These are phyloP conservation scores for Melanotaenia pygmaea DNA, from an alignment of 2,797 vertebrate genomes.

Conservation along the genomic window DNA sequence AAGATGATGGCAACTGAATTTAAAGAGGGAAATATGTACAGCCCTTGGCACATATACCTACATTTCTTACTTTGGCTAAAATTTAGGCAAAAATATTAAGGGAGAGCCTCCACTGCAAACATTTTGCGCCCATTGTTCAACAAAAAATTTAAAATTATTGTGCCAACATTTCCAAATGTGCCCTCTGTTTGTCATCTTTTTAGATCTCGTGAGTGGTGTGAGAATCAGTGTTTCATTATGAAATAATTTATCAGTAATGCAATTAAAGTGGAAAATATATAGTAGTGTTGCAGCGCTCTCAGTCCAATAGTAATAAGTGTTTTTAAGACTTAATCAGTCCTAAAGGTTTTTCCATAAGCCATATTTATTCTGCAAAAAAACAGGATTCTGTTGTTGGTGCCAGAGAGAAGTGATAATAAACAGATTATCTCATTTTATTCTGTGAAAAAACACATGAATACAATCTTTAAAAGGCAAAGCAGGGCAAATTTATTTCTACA, in stretches of 20 bases:
- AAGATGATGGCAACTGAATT: slow-evolving; percentile 20
- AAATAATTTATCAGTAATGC: no score
- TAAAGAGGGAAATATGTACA: slow-evolving; percentile 15
- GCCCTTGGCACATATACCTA: slow-evolving; percentile 35
- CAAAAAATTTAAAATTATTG: no score
- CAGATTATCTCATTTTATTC: background rate
- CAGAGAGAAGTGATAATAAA: background rate
- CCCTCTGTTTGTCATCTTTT: no score
- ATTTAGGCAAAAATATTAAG: slow-evolving; percentile 20
- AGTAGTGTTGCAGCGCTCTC: no score
- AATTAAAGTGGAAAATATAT: no score
- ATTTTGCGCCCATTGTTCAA: no score
- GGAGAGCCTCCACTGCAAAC: no score
- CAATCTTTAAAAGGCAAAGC: background rate
- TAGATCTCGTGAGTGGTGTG: no score
- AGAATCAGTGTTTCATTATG: no score
- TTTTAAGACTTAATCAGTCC: slow-evolving; percentile 7
- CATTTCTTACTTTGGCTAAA: slow-evolving; percentile 27
- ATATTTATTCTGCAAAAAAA: background rate
- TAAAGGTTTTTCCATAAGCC: background rate
- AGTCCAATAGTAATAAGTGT: background rate
- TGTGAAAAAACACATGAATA: slow-evolving; percentile 2
- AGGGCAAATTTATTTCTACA: no score
- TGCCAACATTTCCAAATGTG: no score
- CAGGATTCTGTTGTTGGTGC: background rate